Base-by-base conservation (phyloP, 2,113 vertebrate species). In the Lonchura striata region DNA sequence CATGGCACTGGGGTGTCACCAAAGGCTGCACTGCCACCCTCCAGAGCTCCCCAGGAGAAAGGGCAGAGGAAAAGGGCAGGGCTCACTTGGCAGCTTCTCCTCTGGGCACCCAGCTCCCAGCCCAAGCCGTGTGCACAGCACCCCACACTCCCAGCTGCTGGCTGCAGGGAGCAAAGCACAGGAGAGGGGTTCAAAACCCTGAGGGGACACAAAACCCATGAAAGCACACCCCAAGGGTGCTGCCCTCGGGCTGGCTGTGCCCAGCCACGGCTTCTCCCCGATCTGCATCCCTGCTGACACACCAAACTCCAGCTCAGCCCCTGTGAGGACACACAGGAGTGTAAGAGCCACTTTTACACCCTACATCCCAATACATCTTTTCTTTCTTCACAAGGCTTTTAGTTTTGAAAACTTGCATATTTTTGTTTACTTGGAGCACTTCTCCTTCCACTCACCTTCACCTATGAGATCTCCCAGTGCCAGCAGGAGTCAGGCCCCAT, bases 11-110 rank as follows among this genome's bases (percentile, higher is more conserved):
- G 60, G 66, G 13, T 19, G 18, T n/a, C 23, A 42, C 13, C 57
- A 13, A 22, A 33, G 54, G 47, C 52, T 14, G 16, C 44, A n/a
- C 27, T 74, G 13, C n/a, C 39, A 39, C 49, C 18, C 39, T 10
- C 35, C 0, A 3, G 10, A 54, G 68, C 9, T n/a, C 35, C 30
- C 3, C 3, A 0, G 0, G 8, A 24, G 27, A 49, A 21, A 23
- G 53, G 59, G 1, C 27, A 39, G 31, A 35, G 20, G 46, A 39
- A 49, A 57, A 47, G 27, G 13, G 46, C 61, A 50, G 19, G 69
- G 68, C 63, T 76, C 74, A 3, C 52, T 37, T 21, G 15, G 33
- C 14, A 3, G 18, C 44, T 60, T 52, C 37, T 54, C 46, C 22
- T 30, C 13, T 41, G 0, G 10, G 39, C 7, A 61, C 24, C 11